Evolutionary conservation across 2,113 vertebrate genomes (phyloP), one percentile per base, ranked within the genome.

Genomic region (Hystrix brachyura): DNA sequence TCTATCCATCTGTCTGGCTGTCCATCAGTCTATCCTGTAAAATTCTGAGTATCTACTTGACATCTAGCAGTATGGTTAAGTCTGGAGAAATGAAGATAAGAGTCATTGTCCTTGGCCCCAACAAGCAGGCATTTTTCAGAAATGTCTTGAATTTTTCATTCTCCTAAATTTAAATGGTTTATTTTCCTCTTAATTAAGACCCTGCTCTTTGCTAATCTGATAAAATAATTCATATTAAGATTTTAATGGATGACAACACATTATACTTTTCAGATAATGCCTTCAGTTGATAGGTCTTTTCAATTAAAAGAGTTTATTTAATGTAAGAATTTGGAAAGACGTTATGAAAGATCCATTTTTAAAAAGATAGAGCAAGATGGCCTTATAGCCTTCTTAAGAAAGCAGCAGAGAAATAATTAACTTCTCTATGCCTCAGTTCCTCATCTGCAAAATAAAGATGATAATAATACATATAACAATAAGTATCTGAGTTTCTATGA

Each of bases 221-320:
- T 74, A 62, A 72, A 92, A 65, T 88, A 94, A 90, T 71, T 86
- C 85, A 64, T 78, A 18, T 86, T 95, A 82, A 53, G 32, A 82
- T 95, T 95, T 94, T 81, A 78, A 92, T 86, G 79, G 27, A 7
- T 90, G 32, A 82, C 79, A 71, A 90, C 59, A 17, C 76, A 38
- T 46, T 87, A 1, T 92, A 19, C 15, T 94, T 71, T 94, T 10
- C 32, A 92, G 80, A 78, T 83, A 94, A 59, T 43, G 13, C 25
- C 46, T 86, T 0, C 62, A n/a, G 34, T 80, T 86, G 92, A 78
- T 81, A 91, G 60, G 1, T 0, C 29, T 86, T 97, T 94, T 92
- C 72, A 94, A 48, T 86, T 57, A 38, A 86, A 87, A 90, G 25
- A 9, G 5, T 88, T 93, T 76, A 95, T 80, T 90, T 93, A 91